Evolutionary conservation across 1,140 invertebrate species (phyloP), one percentile per base, ranked within the genome.

Genomic region (Zaprionus ornatus): DNA sequence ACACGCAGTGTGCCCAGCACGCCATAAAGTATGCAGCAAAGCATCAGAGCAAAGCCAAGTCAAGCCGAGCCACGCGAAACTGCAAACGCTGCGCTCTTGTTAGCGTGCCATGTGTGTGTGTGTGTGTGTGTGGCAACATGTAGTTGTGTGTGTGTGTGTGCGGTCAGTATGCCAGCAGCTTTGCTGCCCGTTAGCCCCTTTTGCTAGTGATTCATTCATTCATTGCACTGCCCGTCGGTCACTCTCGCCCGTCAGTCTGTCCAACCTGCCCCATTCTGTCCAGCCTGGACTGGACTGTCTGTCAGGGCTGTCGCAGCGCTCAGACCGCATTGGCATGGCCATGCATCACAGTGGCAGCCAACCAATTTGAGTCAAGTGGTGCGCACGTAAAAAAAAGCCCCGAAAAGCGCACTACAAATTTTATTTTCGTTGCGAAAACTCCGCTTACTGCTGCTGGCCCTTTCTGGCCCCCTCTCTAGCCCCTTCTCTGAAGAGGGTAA

Each of bases 301-400:
- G 82, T 86, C 84, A 66, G 65, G 56, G 68, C 83, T 86, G 84
- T 86, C 83, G 83, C 83, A 87, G 67, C 66, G 73, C 60, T 84
- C 80, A 82, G 62, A 80, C 84, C 84, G 83, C 83, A 87, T 87
- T 88, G 84, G 84, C 84, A 87, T 71, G 66, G 74, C 84, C 84
- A 84, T 87, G 84, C 83, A 87, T 87, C 83, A 87, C 80, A 68
- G 62, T 72, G 67, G 80, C 80, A 80, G 68, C 77, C 80, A 87
- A 84, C 67, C 83, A 87, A 80, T 88, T 88, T 77, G 80, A 77
- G 73, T 74, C 83, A 86, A 87, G 80, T 80, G 77, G 67, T 74
- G 69, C 60, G 74, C 80, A 77, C 84, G 77, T 80, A 86, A 88
- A 86, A 86, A 50, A 67, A 88, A 50, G 52, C 21, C 48, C 54